Evolutionary conservation across 2,113 vertebrate genomes (phyloP).

Genomic region (Panthera uncia): DNA sequence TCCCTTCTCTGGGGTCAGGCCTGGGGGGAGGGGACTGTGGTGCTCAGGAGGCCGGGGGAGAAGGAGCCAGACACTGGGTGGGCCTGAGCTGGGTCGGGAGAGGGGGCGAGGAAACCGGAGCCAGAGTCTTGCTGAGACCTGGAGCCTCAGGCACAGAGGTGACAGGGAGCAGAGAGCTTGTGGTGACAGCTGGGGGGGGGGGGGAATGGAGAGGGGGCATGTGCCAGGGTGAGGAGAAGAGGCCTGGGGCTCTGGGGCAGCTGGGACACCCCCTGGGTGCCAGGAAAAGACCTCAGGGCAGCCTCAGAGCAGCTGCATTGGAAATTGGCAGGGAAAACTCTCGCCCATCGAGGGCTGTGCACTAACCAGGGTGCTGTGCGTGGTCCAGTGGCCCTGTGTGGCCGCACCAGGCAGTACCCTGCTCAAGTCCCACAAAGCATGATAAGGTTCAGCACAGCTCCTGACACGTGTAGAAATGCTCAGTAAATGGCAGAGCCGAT

Average conservation of each 20-base stretch:
- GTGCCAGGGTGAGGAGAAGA: constrained; percentile 56
- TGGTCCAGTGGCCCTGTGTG: background rate
- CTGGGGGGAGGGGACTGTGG: constrained; percentile 8
- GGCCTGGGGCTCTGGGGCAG: constrained; percentile 70
- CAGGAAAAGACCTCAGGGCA: constrained; percentile 61
- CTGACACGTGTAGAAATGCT: background rate
- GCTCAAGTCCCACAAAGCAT: background rate
- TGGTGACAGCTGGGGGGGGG: constrained; percentile 68
- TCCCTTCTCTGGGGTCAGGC: constrained; percentile 58
- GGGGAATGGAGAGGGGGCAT: background rate
- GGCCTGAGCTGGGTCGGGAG: background rate
- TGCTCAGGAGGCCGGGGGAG: background rate
- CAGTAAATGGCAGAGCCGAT: background rate
- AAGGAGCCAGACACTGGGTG: constrained; percentile 13
- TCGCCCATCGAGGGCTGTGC: background rate
- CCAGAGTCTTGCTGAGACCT: constrained; percentile 35
- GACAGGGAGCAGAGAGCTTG: constrained; percentile 33
- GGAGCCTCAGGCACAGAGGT: constrained; percentile 56
- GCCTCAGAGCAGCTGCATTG: constrained; percentile 44
- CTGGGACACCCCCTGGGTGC: constrained; percentile 67
- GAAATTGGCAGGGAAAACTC: background rate
- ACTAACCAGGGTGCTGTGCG: fast-evolving
- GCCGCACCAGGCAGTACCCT: background rate
- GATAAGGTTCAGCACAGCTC: background rate
- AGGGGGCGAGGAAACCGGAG: background rate